Evolutionary conservation across 1,140 invertebrate species (phyloP), one percentile per base, ranked within the genome.

Genomic region (Aphelenchoides avenae): DNA sequence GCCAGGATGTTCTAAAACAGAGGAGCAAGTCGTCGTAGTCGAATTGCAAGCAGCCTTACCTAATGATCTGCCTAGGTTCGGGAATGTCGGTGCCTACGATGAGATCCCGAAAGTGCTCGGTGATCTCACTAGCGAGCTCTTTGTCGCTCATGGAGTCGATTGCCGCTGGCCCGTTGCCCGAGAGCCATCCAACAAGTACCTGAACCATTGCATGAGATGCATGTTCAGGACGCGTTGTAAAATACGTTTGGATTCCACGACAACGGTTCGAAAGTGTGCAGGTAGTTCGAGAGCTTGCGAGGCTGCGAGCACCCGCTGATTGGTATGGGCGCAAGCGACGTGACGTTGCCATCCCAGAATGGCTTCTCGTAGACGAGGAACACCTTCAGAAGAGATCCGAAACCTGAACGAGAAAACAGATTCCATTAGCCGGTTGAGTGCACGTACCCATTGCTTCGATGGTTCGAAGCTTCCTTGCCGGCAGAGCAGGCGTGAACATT

Each of bases 311-410:
- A 33, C 6, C 41, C 44, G 20, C 62, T 31, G n/a, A n/a, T n/a
- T 13, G 9, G 37, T 3, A 64, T 26, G 0, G 63, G 44, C 20
- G 42, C 20, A 13, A 64, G 39, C 11, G 48, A 39, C n/a, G n/a
- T 54, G 13, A 34, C 27, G n/a, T 61, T 39, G 5, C 50, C 29
- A 6, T 42, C 20, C 61, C 61, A 64, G 79, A 93, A 91, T 3
- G 89, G 88, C 58, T 87, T 82, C 47, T 91, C 87, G 79, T 92
- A 95, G 78, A 89, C 86, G 55, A 96, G 80, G 78, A 87, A 89
- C 75, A 96, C 90, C 83, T 94, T 94, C 80, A 93, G 85, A 20
- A 94, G 88, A 29, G 87, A 86, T 52, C 89, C 89, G 82, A 92
- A 61, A 4, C 57, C 57, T 15, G n/a, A n/a, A n/a, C n/a, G n/a